phyloP scores from a whole-genome alignment of 2,113 vertebrate genomes.

The Sakesphorus luctuosus region DNA sequence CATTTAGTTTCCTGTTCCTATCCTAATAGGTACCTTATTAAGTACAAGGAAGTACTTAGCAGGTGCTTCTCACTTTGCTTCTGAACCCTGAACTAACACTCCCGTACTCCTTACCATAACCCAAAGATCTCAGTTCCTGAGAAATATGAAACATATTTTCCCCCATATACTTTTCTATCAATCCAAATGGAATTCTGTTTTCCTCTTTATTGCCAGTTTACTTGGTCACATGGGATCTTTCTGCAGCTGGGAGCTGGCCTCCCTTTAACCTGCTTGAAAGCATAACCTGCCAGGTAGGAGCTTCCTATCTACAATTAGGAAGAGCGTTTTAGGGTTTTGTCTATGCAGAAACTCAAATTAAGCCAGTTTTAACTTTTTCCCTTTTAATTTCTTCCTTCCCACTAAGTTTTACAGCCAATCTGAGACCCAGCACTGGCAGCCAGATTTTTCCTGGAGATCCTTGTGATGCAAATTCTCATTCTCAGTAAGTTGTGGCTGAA shows the following conservation, averaged over 20 bases:
- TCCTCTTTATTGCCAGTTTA: not conserved
- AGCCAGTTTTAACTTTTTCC: not conserved
- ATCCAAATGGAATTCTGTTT: not conserved
- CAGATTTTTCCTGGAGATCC: conserved; percentile 70
- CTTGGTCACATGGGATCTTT: not conserved
- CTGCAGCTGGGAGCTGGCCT: not conserved
- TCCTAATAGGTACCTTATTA: not conserved
- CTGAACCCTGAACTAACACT: not conserved
- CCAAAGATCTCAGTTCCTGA: not conserved
- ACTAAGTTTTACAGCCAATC: conserved; percentile 56
- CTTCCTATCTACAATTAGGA: not conserved
- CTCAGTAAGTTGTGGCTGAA: conserved; percentile 42
- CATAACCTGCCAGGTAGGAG: not conserved
- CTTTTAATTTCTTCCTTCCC: not conserved
- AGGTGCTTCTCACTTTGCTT: not conserved
- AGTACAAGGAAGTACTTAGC: not conserved
- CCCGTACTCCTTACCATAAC: not conserved
- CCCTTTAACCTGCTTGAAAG: not conserved
- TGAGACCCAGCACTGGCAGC: conserved; percentile 57
- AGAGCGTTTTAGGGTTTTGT: not conserved
- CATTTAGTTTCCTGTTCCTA: not conserved
- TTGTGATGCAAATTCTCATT: conserved; percentile 21
- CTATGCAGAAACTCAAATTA: not conserved
- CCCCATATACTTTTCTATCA: accelerated
- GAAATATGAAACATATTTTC: not conserved